phyloP scores from a whole-genome alignment of 2,888 invertebrate species.

The Cerastoderma edule region DNA sequence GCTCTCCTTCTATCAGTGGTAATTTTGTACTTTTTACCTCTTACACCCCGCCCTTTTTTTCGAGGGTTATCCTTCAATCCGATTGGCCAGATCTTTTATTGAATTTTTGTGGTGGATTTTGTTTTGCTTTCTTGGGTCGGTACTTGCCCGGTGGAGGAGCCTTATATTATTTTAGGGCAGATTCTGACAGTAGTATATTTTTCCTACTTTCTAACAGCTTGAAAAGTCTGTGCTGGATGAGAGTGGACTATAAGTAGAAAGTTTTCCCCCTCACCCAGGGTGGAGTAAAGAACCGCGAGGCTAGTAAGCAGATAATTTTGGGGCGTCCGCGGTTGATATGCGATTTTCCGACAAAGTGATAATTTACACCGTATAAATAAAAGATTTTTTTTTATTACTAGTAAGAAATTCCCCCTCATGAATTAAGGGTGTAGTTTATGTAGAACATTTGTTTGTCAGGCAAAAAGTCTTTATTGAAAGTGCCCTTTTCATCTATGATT shows the following conservation, averaged over 20 bases:
- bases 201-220: constrained; percentile 24
- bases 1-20: constrained; percentile 88
- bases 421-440: not conserved
- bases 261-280: too few species aligned
- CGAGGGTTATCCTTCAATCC: constrained; percentile 85
- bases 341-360: too few species aligned
- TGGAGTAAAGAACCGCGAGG: too few species aligned
- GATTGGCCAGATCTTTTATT: constrained; percentile 84
- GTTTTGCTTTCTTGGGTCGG: constrained; percentile 90
- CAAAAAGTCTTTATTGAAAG: not conserved
- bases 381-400: too few species aligned
- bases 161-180: constrained; percentile 84
- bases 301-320: too few species aligned
- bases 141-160: constrained; percentile 88
- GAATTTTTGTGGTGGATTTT: constrained; percentile 86
- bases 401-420: too few species aligned
- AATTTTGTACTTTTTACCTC: constrained; percentile 88
- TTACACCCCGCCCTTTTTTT: constrained; percentile 85
- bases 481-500: not conserved
- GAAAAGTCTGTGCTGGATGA: constrained; percentile 2
- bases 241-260: constrained; percentile 5
- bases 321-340: too few species aligned
- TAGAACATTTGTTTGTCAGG: not conserved
- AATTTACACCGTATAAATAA: too few species aligned
- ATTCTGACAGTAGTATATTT: constrained; percentile 63